Conservation (phyloP, 2,888 invertebrate genomes). For the Melanophora roralis region DNA sequence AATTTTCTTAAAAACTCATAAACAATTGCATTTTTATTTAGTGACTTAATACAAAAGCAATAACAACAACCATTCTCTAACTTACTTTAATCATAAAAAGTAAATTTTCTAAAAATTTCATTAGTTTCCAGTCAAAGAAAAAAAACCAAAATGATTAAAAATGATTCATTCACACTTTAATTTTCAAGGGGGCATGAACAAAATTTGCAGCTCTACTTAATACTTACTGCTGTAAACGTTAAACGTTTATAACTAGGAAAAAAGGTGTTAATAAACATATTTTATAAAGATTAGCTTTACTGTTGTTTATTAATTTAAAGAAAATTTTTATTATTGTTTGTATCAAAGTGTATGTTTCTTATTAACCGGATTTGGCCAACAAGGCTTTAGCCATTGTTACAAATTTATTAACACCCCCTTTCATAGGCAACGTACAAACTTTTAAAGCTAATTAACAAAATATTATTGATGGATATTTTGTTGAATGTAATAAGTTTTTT, state of each 20-base stretch:
- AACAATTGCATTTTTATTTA: too few relatives aligned
- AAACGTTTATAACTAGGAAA: too few relatives aligned
- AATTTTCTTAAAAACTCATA: too few relatives aligned
- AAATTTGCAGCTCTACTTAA: too few relatives aligned
- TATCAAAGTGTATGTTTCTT: background rate
- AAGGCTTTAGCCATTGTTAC: conserved; percentile 8
- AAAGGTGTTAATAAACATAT: too few relatives aligned
- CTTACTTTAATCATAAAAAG: too few relatives aligned
- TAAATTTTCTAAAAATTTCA: too few relatives aligned
- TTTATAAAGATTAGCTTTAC: background rate
- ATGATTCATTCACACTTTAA: background rate
- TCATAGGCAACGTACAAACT: background rate
- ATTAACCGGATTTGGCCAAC: conserved; percentile 33
- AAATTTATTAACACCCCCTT: conserved; percentile 46
- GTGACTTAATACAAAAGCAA: too few relatives aligned
- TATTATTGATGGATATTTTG: conserved; percentile 8
- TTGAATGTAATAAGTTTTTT: conserved; percentile 25
- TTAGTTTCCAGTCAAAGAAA: too few relatives aligned
- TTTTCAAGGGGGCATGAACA: background rate
- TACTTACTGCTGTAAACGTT: too few relatives aligned
- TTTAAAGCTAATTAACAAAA: conserved; percentile 49
- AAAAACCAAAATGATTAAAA: background rate
- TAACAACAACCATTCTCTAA: too few relatives aligned
- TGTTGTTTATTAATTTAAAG: conserved; percentile 6
- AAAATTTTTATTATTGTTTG: conserved; percentile 32